These are phyloP conservation scores for Melanerpes formicivorus DNA, from an alignment of 2,113 vertebrate genomes.

Conservation along the genomic window DNA sequence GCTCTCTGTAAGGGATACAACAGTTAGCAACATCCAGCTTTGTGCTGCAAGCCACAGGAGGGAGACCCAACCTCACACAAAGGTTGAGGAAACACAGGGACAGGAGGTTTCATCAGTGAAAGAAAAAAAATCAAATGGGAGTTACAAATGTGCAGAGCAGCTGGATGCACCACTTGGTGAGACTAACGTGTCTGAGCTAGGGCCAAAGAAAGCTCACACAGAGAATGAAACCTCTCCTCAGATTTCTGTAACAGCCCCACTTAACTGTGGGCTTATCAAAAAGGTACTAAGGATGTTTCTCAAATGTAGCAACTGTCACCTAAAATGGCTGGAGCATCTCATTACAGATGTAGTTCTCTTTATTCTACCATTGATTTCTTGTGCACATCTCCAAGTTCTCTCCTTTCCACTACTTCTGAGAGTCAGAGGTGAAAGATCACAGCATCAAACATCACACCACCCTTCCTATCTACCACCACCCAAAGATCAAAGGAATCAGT, in stretches of 20 bases:
- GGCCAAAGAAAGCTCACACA: background rate
- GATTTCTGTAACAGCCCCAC: background rate
- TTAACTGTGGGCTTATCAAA: background rate
- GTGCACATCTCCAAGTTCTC: background rate
- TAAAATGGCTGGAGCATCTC: background rate
- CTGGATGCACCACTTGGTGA: background rate
- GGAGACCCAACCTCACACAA: background rate
- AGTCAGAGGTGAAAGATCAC: background rate
- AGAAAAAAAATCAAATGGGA: background rate
- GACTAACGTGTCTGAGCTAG: accelerated
- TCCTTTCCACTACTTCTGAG: background rate
- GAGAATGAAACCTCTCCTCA: background rate
- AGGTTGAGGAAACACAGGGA: background rate
- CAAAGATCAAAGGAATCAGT: background rate
- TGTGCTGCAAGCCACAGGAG: background rate
- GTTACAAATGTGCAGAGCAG: background rate
- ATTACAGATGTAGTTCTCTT: background rate
- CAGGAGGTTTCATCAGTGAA: background rate
- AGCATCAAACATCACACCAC: background rate
- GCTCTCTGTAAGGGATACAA: constrained; percentile 74
- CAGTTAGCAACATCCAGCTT: background rate
- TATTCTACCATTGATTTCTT: background rate
- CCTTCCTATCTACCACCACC: background rate
- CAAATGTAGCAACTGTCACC: background rate
- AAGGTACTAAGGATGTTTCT: background rate